Conservation (phyloP, 2,888 invertebrate species). For the Nasonia oneida region DNA sequence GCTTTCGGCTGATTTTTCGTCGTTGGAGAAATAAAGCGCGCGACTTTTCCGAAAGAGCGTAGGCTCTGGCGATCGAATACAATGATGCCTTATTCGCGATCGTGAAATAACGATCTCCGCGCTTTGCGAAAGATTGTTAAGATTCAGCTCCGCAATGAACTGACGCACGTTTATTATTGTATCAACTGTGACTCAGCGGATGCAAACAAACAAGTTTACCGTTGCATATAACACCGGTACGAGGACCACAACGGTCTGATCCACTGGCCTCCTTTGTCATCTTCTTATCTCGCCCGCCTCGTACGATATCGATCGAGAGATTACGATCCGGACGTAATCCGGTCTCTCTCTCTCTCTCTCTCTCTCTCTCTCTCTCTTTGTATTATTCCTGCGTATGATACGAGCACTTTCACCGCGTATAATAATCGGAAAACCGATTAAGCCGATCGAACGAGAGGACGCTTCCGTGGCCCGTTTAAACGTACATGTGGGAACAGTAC, state of each 20-base stretch:
- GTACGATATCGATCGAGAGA: background rate
- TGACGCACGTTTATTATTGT: conserved; percentile 8
- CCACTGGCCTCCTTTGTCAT: conserved; percentile 4
- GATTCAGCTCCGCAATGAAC: background rate
- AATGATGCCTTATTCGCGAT: background rate
- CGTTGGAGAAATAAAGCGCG: background rate
- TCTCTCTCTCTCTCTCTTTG: no score
- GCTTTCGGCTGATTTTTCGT: background rate
- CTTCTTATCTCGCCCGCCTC: background rate
- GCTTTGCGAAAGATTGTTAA: conserved; percentile 3
- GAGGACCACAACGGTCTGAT: background rate
- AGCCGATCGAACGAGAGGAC: background rate
- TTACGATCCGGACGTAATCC: background rate
- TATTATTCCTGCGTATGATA: background rate
- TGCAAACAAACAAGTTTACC: background rate
- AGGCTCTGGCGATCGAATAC: background rate
- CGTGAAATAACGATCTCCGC: background rate
- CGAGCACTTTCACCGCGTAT: background rate
- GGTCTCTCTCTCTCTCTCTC: background rate
- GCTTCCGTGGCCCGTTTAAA: no score
- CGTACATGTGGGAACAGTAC: background rate
- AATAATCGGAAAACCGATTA: conserved; percentile 3
- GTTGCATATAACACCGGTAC: background rate
- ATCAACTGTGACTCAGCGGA: background rate
- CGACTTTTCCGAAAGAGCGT: background rate